Evolutionary conservation across 2,113 vertebrate genomes (phyloP), one percentile per base, ranked within the genome.

Genomic region (Sterrhoptilus dennistouni): DNA sequence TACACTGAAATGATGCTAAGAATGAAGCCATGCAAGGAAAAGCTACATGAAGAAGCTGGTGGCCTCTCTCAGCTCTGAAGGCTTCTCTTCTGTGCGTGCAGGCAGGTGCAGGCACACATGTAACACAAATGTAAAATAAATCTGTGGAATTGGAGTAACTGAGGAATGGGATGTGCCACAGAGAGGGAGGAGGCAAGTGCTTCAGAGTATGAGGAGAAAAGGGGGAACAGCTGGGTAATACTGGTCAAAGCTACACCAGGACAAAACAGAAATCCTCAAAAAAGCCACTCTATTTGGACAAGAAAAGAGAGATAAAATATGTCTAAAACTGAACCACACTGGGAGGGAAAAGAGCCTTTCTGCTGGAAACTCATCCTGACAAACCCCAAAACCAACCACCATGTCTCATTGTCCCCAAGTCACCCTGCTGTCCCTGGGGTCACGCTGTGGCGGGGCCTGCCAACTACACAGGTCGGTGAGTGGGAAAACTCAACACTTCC

Each of bases 11-110:
- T 63, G 49, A 61, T 5, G 47, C 49, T n/a, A 35, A 47, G 83
- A 13, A 74, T 36, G 77, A 90, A 96, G 94, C 78, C 87, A 93
- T 88, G 90, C 95, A 87, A 82, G 24, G 33, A 49, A 19, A 65
- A 87, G 79, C 75, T 61, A 54, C 22, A 5, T 3, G 79, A 47
- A 90, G 82, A 60, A 92, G 72, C 44, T 9, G 9, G 22, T 29
- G 21, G 40, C 61, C 59, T 65, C 80, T 78, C 56, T 44, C 8
- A 24, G 84, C 6, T 8, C 77, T 38, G 84, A 13, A 57, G 78
- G 70, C 33, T 93, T 76, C 31, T 96, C 95, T 96, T 89, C 87
- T 91, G 79, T 90, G 91, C 45, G 0, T 4, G 74, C 93, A 84
- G 56, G 25, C 15, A 4, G 56, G 87, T 44, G 84, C 93, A 83